Conservation (phyloP, 2,113 vertebrate genomes). For the Poeciliopsis turrubarensis region DNA sequence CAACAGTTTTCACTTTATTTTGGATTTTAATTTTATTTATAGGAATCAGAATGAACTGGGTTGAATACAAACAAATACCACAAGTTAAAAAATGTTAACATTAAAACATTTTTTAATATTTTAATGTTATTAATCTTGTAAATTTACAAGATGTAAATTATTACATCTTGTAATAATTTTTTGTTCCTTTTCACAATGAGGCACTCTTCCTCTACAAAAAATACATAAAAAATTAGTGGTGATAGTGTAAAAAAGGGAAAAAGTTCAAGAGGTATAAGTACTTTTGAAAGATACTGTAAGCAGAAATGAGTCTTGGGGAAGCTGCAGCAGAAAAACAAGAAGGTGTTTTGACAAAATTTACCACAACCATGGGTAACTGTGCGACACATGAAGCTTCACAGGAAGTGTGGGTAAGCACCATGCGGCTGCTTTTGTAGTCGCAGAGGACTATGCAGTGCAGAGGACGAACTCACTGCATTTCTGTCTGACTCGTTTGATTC, state of each 20-base stretch:
- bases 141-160: too few species aligned
- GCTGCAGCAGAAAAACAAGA: neutral
- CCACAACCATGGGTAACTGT: neutral
- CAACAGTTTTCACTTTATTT: too few species aligned
- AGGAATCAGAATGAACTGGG: neutral
- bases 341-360: neutral
- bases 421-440: neutral
- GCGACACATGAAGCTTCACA: neutral
- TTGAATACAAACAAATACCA: neutral
- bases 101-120: too few species aligned
- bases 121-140: too few species aligned
- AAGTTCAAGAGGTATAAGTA: neutral
- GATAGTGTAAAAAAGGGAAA: neutral
- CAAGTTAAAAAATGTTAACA: neutral
- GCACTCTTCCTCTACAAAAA: neutral
- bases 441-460: neutral
- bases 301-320: neutral
- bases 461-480: neutral
- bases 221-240: neutral
- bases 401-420: constrained; percentile 15
- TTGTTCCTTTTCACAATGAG: too few species aligned
- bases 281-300: neutral
- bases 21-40: neutral
- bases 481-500: too few species aligned
- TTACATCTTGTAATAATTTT: neutral